Evolutionary conservation across 2,888 invertebrate species (phyloP).

Genomic region (Hymenopus coronatus): DNA sequence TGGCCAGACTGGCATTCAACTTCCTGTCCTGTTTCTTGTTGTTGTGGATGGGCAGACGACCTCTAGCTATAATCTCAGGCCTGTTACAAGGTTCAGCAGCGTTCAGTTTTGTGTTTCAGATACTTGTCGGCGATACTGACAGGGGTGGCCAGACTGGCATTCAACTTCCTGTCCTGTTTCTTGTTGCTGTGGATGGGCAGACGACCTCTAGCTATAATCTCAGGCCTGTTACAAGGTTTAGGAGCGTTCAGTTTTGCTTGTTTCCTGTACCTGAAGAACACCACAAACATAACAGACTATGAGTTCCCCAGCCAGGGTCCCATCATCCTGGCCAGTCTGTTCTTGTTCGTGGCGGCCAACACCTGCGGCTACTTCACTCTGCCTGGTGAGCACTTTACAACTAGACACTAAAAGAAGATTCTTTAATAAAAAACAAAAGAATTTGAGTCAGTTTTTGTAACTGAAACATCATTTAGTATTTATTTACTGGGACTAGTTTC

Average conservation of each 20-base stretch:
- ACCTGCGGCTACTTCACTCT: conserved; percentile 71
- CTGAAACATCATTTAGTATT: too few relatives aligned
- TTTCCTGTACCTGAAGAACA: conserved; percentile 49
- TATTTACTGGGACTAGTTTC: too few relatives aligned
- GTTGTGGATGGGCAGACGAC: too few relatives aligned
- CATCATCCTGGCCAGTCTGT: conserved; percentile 52
- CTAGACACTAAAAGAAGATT: too few relatives aligned
- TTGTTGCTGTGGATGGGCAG: conserved; percentile 63
- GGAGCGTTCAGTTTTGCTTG: conserved; percentile 60
- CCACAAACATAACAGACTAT: background rate
- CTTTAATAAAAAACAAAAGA: too few relatives aligned
- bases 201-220: conserved; percentile 62
- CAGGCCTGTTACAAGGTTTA: conserved; percentile 64
- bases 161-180: conserved; percentile 64
- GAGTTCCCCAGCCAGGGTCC: conserved; percentile 40
- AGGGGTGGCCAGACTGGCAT: conserved; percentile 62
- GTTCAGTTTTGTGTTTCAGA: too few relatives aligned
- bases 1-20: conserved; percentile 63
- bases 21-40: too few relatives aligned
- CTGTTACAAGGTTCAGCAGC: too few relatives aligned
- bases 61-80: too few relatives aligned
- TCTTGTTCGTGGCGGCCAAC: conserved; percentile 71
- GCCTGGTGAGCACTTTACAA: conserved; percentile 48
- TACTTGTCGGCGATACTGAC: conserved; percentile 66
- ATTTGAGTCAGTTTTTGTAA: too few relatives aligned